A percentile compares a stretch with the other conserved stretches of the same genome.
These are phyloP conservation scores for Drosophila quinaria DNA, from an alignment of 2,888 invertebrate species.

Conservation along the genomic window DNA sequence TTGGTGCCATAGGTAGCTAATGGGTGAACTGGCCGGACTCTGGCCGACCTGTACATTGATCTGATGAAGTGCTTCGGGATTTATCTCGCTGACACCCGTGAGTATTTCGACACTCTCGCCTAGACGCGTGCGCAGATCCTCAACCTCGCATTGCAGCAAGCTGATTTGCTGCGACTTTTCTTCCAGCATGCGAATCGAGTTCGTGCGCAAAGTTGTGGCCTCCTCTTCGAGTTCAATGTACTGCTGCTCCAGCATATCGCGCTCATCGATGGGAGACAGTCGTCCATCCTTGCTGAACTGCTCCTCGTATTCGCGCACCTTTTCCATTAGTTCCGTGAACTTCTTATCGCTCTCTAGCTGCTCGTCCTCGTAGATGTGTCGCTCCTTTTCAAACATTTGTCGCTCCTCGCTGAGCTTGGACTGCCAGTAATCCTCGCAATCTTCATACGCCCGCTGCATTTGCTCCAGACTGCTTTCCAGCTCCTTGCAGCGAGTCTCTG, in stretches of 20 bases:
- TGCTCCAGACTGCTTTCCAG: conserved; percentile 91
- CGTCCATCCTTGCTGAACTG: conserved; percentile 88
- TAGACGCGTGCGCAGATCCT: conserved; percentile 84
- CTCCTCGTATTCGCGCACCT: conserved; percentile 93
- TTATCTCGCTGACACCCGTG: conserved; percentile 83
- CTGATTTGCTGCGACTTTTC: conserved; percentile 87
- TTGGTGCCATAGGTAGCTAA: conserved; percentile 86
- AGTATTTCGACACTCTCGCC: conserved; percentile 84
- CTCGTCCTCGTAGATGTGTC: conserved; percentile 89
- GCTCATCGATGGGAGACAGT: conserved; percentile 92
- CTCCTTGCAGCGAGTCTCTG: conserved; percentile 88
- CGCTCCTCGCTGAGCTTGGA: conserved; percentile 92
- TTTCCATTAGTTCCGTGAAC: conserved; percentile 90
- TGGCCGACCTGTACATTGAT: conserved; percentile 57
- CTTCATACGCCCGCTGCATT: conserved; percentile 92
- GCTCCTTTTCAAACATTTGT: conserved; percentile 89
- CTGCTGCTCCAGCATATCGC: conserved; percentile 90
- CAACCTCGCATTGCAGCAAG: conserved; percentile 86
- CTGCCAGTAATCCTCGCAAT: conserved; percentile 95
- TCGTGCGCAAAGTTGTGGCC: conserved; percentile 87
- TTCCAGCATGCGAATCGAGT: conserved; percentile 87
- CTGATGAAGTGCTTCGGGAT: conserved; percentile 65
- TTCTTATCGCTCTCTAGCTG: conserved; percentile 92
- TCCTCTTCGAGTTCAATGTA: conserved; percentile 91
- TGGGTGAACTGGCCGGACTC: conserved; percentile 86